A percentile compares a stretch with the other conserved stretches of the same genome.
Evolutionary conservation across 2,797 vertebrate genomes (phyloP).

Genomic region (Malacoraja senta): DNA sequence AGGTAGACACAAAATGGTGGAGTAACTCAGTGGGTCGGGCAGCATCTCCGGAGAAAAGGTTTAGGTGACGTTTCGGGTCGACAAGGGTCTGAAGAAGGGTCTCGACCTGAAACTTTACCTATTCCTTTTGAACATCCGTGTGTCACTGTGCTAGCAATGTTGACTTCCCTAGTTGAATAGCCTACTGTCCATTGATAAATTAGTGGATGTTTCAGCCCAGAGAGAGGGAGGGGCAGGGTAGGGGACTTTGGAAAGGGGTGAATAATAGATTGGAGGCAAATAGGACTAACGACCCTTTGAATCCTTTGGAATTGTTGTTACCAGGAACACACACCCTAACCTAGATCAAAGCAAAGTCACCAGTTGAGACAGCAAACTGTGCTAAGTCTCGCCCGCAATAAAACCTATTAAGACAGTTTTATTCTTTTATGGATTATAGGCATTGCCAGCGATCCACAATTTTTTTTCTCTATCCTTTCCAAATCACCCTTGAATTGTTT

Average conservation of each 20-base stretch:
- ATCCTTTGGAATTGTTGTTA: neutral
- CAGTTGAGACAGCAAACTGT: neutral
- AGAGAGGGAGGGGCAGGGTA: neutral
- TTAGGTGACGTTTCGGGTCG: no score
- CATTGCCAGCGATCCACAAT: no score
- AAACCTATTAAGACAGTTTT: neutral
- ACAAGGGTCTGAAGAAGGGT: no score
- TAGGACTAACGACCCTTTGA: neutral
- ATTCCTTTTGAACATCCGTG: neutral
- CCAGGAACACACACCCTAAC: neutral
- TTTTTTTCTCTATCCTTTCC: no score
- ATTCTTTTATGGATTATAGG: no score
- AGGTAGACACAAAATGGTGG: no score
- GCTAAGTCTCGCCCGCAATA: neutral
- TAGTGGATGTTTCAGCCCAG: neutral
- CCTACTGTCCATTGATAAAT: neutral
- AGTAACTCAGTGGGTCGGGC: no score
- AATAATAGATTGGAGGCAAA: neutral
- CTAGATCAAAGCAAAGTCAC: neutral
- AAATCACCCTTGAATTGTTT: no score
- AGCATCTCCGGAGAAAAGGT: no score
- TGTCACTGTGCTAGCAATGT: neutral
- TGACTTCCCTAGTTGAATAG: neutral
- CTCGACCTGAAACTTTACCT: no score
- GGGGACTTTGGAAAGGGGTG: neutral